Evolutionary conservation across 2,113 vertebrate genomes (phyloP).

Genomic region (Crotalus viridis): DNA sequence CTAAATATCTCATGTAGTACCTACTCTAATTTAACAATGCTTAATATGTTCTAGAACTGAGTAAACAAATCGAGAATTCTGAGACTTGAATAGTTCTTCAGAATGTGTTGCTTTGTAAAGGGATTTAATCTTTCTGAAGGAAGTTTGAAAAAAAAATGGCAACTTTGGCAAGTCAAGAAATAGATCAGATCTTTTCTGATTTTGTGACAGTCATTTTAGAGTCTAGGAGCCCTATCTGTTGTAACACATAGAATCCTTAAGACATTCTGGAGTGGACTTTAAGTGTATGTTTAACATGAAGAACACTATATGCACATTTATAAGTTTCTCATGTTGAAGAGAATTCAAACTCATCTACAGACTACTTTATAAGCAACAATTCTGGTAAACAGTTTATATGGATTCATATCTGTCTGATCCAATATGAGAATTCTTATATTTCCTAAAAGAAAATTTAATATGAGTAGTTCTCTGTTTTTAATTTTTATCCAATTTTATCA

Average conservation of each 20-base stretch:
- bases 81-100: not conserved
- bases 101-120: not conserved
- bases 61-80: not conserved
- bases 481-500: not conserved
- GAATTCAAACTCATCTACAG: not conserved
- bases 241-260: not conserved
- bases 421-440: not conserved
- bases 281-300: not conserved
- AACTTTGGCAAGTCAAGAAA: not conserved
- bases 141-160: not conserved
- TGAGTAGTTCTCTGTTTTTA: slow-evolving; percentile 17
- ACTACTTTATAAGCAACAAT: not conserved
- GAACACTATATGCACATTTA: not conserved
- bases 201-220: not conserved
- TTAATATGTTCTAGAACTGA: not conserved
- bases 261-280: not conserved
- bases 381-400: not conserved
- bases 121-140: not conserved
- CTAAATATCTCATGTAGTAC: not conserved
- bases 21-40: not conserved
- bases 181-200: not conserved
- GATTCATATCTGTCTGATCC: not conserved
- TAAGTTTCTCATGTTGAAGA: not conserved
- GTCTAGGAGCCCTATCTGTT: not conserved
- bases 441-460: not conserved